These are phyloP conservation scores for Spilosoma lubricipeda DNA, from an alignment of 2,888 invertebrate genomes.

Conservation along the genomic window DNA sequence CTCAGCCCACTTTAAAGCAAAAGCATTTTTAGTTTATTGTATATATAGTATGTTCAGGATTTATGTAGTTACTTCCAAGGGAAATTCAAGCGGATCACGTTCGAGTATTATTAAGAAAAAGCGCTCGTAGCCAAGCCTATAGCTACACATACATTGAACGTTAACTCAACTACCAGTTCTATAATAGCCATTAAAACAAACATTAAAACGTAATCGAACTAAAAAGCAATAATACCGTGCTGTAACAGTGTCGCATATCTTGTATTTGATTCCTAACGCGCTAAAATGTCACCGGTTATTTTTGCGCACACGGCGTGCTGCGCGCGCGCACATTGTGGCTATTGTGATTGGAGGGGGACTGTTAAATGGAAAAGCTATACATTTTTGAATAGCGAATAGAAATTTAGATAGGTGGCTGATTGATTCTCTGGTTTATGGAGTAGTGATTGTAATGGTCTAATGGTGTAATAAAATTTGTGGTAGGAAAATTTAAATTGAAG, in stretches of 20 bases:
- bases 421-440: constrained; percentile 12
- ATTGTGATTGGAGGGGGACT: constrained; percentile 46
- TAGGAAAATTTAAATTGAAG: background rate
- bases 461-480: background rate
- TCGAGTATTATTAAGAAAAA: background rate
- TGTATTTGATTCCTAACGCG: constrained; percentile 63
- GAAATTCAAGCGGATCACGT: background rate
- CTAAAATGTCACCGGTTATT: constrained; percentile 79
- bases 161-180: background rate
- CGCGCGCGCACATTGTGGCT: constrained; percentile 44
- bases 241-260: constrained; percentile 52
- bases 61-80: background rate
- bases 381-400: constrained; percentile 33
- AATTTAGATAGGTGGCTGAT: constrained; percentile 19
- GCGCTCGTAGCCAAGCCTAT: background rate
- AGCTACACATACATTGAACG: background rate
- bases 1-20: no score
- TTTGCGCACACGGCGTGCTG: constrained; percentile 49
- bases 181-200: constrained; percentile 8
- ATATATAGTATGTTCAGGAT: background rate
- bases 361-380: constrained; percentile 18
- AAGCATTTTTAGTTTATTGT: no score
- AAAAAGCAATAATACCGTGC: constrained; percentile 27
- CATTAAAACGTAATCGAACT: constrained; percentile 20
- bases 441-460: no score